Percentiles rank a stretch among this genome's conserved stretches.
These are phyloP conservation scores for Ochotona princeps DNA, from an alignment of 2,113 vertebrate genomes.

Conservation along the genomic window DNA sequence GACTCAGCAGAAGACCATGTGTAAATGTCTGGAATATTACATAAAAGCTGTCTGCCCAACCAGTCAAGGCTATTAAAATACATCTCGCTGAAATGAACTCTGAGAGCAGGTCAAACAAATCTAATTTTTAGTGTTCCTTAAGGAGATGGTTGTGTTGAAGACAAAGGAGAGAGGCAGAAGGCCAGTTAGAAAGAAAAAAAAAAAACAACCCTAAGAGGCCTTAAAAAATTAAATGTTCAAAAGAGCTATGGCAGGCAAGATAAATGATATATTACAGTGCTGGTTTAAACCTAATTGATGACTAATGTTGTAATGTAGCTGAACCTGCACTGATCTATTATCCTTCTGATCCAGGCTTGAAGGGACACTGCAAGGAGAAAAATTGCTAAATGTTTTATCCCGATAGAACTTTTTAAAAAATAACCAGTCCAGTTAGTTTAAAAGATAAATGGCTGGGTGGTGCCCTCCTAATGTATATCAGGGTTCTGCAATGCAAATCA, in stretches of 20 bases:
- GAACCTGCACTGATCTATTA: constrained; percentile 89
- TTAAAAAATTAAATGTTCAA: constrained; percentile 89
- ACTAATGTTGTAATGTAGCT: constrained; percentile 90
- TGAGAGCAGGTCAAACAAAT: constrained; percentile 89
- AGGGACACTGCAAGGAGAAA: constrained; percentile 89
- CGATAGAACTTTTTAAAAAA: constrained; percentile 85
- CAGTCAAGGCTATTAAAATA: constrained; percentile 89
- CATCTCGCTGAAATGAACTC: constrained; percentile 86
- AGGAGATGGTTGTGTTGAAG: constrained; percentile 85
- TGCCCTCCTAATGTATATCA: constrained; percentile 86
- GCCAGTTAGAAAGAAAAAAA: constrained; percentile 77
- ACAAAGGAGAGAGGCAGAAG: constrained; percentile 85
- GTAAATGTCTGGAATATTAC: constrained; percentile 88
- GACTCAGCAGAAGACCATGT: constrained; percentile 82
- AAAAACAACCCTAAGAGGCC: constrained; percentile 84
- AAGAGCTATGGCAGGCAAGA: constrained; percentile 85
- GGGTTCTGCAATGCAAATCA: constrained; percentile 86
- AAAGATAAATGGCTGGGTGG: constrained; percentile 85
- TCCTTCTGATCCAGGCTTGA: constrained; percentile 84
- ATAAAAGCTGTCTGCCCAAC: constrained; percentile 88
- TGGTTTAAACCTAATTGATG: constrained; percentile 90
- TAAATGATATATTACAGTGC: constrained; percentile 87
- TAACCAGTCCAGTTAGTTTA: constrained; percentile 85
- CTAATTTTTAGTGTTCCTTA: constrained; percentile 90
- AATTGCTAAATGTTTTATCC: constrained; percentile 90